Evolutionary conservation across 1,140 invertebrate genomes (phyloP), one percentile per base, ranked within the genome.

Genomic region (Mercenaria mercenaria): DNA sequence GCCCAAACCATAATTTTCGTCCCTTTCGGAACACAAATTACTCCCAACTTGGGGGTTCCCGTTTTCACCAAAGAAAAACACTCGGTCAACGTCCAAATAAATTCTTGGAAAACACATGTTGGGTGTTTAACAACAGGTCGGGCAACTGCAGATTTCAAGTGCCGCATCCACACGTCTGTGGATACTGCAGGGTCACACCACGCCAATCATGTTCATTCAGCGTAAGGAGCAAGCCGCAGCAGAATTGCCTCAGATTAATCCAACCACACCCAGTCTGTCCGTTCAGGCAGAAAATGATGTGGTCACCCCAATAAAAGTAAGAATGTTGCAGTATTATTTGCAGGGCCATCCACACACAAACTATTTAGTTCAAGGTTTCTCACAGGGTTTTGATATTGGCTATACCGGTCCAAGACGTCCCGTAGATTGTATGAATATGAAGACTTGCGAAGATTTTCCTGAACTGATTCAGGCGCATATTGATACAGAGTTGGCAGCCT

Each of bases 121-220:
- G 82, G 82, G 18, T 3, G 1, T 84, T 15, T 32, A 84, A 79
- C 32, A 52, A 43, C 11, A 69, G 82, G 29, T 3, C 26, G 11
- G 39, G 59, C 64, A 11, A 50, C 6, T 10, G 1, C 29, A n/a
- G n/a, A n/a, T n/a, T 6, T 64, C 37, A 50, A 32, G 37, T 86
- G 84, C 84, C 1, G 6, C 23, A 39, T 29, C 84, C 84, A 15
- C 84, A 86, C 34, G 26, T 86, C 69, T 86, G 84, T 77, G 84
- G 84, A 3, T 86, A 47, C 84, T 86, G 84, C 67, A 86, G 37
- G 41, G 82, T 18, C 29, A 43, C 6, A 61, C 72, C 43, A 23
- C 10, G 4, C 3, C 52, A 61, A 1, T 13, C n/a, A 8, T 82
- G 32, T 32, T 37, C 20, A 13, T 41, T 15, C 56, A 32, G 6